Evolutionary conservation across 1,140 invertebrate species (phyloP).

Genomic region (Pseudomyrmex dendroicus): DNA sequence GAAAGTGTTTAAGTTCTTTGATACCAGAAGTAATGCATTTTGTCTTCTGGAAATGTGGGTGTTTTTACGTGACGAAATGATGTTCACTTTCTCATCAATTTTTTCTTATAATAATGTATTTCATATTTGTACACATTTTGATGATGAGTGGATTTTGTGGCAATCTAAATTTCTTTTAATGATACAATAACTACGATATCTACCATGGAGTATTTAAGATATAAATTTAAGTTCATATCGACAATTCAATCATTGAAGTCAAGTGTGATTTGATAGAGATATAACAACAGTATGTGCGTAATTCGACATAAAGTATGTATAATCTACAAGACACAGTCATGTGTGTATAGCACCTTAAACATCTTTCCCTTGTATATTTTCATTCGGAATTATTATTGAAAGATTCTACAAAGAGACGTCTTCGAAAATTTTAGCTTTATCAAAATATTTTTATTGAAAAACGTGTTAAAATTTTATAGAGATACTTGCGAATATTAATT

Average conservation of each 20-base stretch:
- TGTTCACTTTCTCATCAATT: slow-evolving; percentile 3
- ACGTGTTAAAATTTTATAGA: slow-evolving; percentile 2
- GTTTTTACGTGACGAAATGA: slow-evolving; percentile 36
- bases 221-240: no score
- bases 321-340: no score
- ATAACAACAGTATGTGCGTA: background rate
- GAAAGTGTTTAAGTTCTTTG: slow-evolving; percentile 80
- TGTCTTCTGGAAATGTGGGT: background rate
- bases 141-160: slow-evolving; percentile 13
- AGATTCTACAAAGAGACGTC: no score
- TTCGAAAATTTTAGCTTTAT: no score
- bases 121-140: slow-evolving; percentile 56
- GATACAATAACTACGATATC: background rate
- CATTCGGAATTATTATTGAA: background rate
- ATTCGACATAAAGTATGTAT: slow-evolving; percentile 10
- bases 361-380: background rate
- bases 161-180: background rate
- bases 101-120: slow-evolving; percentile 68
- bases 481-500: background rate
- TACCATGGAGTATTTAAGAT: background rate
- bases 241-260: no score
- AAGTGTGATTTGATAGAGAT: background rate
- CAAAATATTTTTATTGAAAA: slow-evolving; percentile 12
- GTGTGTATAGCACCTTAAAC: background rate
- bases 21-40: background rate